Evolutionary conservation across 2,797 vertebrate species (phyloP).

Genomic region (Alosa sapidissima): DNA sequence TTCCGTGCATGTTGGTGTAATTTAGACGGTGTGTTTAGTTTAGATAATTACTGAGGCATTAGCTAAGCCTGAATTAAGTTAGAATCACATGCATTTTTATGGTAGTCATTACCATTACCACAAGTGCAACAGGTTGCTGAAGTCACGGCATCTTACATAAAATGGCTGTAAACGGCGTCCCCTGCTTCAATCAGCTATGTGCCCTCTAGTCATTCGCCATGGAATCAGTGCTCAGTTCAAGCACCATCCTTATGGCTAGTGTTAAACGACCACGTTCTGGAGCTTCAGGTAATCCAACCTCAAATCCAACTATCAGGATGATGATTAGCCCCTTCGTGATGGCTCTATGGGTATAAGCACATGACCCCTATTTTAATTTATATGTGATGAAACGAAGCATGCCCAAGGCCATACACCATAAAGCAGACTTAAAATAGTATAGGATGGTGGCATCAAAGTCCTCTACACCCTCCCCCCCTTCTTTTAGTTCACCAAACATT

Average conservation of each 20-base stretch:
- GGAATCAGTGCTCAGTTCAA: background rate
- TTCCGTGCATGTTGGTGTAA: background rate
- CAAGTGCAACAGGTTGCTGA: background rate
- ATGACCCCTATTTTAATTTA: background rate
- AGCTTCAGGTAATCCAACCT: background rate
- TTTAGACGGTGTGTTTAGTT: background rate
- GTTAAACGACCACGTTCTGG: background rate
- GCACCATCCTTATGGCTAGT: background rate
- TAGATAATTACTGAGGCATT: background rate
- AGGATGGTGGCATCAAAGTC: slow-evolving; percentile 1
- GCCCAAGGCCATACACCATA: background rate
- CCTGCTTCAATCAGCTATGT: background rate
- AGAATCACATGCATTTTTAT: background rate
- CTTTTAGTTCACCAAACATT: background rate
- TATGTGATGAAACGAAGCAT: background rate
- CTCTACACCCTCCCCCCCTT: background rate
- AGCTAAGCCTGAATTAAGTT: background rate
- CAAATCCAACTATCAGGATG: background rate
- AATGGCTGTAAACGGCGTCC: background rate
- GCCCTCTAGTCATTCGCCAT: background rate
- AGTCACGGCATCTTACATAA: background rate
- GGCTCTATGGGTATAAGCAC: background rate
- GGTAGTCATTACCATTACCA: background rate
- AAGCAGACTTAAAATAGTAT: background rate
- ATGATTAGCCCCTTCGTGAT: background rate